A percentile compares a stretch with the other conserved stretches of the same genome.
Evolutionary conservation across 2,888 invertebrate species (phyloP).

Genomic region (Epinotia demarniana): DNA sequence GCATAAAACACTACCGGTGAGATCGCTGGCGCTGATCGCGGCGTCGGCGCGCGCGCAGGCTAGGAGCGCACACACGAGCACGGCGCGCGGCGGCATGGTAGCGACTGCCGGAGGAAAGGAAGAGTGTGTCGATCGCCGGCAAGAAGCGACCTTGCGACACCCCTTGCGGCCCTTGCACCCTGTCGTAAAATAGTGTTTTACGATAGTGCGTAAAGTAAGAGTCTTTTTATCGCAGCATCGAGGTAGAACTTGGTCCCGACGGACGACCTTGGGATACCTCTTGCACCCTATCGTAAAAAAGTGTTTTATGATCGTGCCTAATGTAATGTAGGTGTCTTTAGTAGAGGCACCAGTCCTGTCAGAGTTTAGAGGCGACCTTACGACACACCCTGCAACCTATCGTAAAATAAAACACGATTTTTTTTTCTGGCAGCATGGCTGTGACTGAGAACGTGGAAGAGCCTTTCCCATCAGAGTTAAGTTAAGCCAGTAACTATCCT

Average conservation of each 20-base stretch:
- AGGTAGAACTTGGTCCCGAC: background rate
- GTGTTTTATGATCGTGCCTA: too few relatives aligned
- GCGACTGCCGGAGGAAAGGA: constrained; percentile 26
- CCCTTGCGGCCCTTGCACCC: background rate
- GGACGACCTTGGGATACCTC: background rate
- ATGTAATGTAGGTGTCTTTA: too few relatives aligned
- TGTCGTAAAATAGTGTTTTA: background rate
- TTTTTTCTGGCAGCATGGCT: too few relatives aligned
- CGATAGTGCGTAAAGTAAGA: too few relatives aligned
- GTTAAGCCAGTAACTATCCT: too few relatives aligned
- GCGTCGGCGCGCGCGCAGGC: constrained; percentile 30
- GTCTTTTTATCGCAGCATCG: too few relatives aligned
- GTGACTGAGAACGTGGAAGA: too few relatives aligned
- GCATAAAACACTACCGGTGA: constrained; percentile 35
- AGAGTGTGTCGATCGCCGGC: background rate
- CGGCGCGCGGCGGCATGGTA: constrained; percentile 40
- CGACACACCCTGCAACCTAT: background rate
- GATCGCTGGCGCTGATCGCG: constrained; percentile 31
- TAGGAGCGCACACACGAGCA: constrained; percentile 35
- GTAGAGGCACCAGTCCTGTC: too few relatives aligned
- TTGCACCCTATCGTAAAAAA: background rate
- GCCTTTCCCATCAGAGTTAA: too few relatives aligned
- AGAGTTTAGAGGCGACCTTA: background rate
- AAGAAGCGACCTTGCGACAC: background rate
- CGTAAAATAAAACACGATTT: background rate